These are phyloP conservation scores for Buathra laborator DNA, from an alignment of 2,888 invertebrate species.

Conservation along the genomic window DNA sequence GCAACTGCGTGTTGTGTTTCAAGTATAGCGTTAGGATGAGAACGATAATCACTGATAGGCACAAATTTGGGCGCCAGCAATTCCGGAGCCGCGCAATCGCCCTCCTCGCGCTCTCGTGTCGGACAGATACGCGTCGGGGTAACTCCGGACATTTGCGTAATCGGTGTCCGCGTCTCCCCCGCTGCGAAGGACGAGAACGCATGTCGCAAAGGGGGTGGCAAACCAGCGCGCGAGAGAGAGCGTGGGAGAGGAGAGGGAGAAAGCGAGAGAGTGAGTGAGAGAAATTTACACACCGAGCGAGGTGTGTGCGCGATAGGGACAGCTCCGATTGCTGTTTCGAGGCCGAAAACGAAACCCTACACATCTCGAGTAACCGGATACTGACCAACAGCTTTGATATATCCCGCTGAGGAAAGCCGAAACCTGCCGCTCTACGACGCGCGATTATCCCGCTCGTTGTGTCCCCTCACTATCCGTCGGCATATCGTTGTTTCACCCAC, in stretches of 20 bases:
- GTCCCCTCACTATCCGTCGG: conserved; percentile 6
- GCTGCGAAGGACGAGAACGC: conserved; percentile 21
- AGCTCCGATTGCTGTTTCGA: conserved; percentile 62
- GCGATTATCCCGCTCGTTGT: conserved; percentile 31
- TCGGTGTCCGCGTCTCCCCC: conserved; percentile 57
- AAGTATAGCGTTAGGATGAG: neutral
- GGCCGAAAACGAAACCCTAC: conserved; percentile 63
- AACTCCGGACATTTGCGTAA: conserved; percentile 64
- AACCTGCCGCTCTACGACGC: conserved; percentile 21
- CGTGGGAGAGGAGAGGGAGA: conserved; percentile 23
- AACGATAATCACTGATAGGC: conserved; percentile 52
- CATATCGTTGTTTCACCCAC: conserved; percentile 23
- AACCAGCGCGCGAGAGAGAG: conserved; percentile 3
- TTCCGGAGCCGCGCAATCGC: conserved; percentile 37
- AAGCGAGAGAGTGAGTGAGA: neutral
- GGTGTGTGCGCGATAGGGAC: conserved; percentile 11
- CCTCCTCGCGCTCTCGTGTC: conserved; percentile 39
- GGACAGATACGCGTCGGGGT: conserved; percentile 26
- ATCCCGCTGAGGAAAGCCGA: conserved; percentile 60
- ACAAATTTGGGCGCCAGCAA: conserved; percentile 37
- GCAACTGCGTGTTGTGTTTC: conserved; percentile 12
- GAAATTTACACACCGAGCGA: conserved; percentile 2
- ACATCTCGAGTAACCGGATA: conserved; percentile 59
- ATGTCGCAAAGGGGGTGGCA: conserved; percentile 21
- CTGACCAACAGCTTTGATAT: conserved; percentile 64